Conservation (phyloP, 2,113 vertebrate genomes). For the Psephotus haematonotus region DNA sequence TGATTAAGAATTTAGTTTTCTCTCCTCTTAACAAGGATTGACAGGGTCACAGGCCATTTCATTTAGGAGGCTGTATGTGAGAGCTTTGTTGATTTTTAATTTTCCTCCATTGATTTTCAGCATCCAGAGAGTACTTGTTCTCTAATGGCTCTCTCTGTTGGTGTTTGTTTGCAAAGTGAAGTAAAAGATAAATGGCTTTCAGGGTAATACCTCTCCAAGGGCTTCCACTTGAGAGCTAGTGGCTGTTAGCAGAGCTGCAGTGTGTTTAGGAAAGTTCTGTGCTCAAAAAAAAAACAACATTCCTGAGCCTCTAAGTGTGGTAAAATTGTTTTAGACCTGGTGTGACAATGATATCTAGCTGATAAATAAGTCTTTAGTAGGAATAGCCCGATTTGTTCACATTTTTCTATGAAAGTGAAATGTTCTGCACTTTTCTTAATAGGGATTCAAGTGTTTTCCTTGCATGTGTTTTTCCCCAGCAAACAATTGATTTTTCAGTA, state of each 20-base stretch:
- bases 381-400: not conserved
- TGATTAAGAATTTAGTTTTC: slow-evolving; percentile 71
- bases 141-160: slow-evolving; percentile 67
- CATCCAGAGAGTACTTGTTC: slow-evolving; percentile 71
- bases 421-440: not conserved
- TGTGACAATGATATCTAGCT: not conserved
- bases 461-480: not conserved
- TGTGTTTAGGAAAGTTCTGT: slow-evolving; percentile 29
- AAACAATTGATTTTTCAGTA: not conserved
- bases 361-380: not conserved
- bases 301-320: not conserved
- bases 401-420: not conserved
- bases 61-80: slow-evolving; percentile 63
- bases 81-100: slow-evolving; percentile 76
- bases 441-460: not conserved
- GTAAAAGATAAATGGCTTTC: slow-evolving; percentile 70
- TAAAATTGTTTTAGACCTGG: not conserved
- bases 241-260: slow-evolving; percentile 30
- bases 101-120: slow-evolving; percentile 75
- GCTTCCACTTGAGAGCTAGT: slow-evolving; percentile 29
- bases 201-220: slow-evolving; percentile 65
- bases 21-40: slow-evolving; percentile 62
- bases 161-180: slow-evolving; percentile 73
- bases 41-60: slow-evolving; percentile 66
- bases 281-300: slow-evolving; percentile 25